Percentiles rank a stretch among this genome's conserved stretches.
phyloP scores from a whole-genome alignment of 2,888 invertebrate species.

The Melipona beecheii region DNA sequence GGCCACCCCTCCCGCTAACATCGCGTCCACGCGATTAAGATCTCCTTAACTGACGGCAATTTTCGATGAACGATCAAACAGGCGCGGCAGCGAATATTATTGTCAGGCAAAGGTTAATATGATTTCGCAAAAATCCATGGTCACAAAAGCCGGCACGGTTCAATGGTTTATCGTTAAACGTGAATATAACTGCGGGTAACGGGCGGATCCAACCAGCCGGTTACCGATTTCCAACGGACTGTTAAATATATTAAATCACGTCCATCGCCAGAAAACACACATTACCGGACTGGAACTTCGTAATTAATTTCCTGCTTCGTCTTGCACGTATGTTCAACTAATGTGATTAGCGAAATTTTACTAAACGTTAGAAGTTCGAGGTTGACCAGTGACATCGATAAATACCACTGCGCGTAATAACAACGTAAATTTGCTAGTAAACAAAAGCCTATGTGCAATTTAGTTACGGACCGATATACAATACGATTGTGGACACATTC shows the following conservation, averaged over 20 bases:
- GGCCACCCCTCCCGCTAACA: background rate
- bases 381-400: background rate
- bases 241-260: constrained; percentile 60
- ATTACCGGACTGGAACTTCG: constrained; percentile 26
- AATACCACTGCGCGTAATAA: background rate
- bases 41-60: constrained; percentile 13
- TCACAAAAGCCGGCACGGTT: constrained; percentile 37
- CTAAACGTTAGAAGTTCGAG: background rate
- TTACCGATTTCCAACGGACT: constrained; percentile 31
- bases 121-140: constrained; percentile 42
- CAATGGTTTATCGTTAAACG: constrained; percentile 39
- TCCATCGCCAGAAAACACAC: constrained; percentile 30
- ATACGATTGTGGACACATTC: too few species aligned
- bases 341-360: constrained; percentile 18
- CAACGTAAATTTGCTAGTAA: background rate
- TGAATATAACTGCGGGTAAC: constrained; percentile 31
- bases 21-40: constrained; percentile 6
- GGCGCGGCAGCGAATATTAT: constrained; percentile 17
- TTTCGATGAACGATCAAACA: constrained; percentile 13
- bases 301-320: constrained; percentile 65
- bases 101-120: constrained; percentile 19
- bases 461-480: too few species aligned
- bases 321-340: background rate
- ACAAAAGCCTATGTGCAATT: too few species aligned
- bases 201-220: constrained; percentile 17